Conservation (phyloP, 2,113 vertebrate genomes). For the Circaetus gallicus region DNA sequence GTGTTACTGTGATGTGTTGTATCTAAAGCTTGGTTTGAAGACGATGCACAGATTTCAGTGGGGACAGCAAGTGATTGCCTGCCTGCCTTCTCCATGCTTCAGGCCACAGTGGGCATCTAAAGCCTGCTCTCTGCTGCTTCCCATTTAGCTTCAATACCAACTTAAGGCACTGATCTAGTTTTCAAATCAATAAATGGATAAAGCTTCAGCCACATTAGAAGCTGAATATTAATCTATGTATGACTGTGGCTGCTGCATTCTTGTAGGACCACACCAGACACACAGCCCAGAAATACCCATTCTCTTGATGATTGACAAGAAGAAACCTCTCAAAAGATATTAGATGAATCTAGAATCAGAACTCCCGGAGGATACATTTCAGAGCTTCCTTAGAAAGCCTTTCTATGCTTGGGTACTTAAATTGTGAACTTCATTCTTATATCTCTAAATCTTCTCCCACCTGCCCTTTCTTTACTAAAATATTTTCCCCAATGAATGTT, state of each 20-base stretch:
- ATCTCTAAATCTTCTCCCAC: not conserved
- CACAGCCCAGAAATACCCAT: not conserved
- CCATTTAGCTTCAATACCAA: not conserved
- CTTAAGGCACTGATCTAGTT: not conserved
- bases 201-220: not conserved
- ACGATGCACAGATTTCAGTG: not conserved
- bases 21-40: not conserved
- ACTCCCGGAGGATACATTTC: not conserved
- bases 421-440: not conserved
- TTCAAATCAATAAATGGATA: not conserved
- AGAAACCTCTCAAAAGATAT: not conserved
- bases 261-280: not conserved
- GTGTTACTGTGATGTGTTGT: not conserved
- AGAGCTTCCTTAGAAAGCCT: not conserved
- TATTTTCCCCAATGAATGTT: not conserved
- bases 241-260: not conserved
- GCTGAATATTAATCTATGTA: not conserved
- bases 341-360: not conserved
- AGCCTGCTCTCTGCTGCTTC: not conserved
- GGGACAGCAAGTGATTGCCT: not conserved
- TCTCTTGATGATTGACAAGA: not conserved
- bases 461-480: not conserved
- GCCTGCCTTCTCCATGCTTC: not conserved
- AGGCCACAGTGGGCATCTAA: not conserved
- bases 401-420: not conserved